These are phyloP conservation scores for Psettodes erumei DNA, from an alignment of 2,113 vertebrate species.

Conservation along the genomic window DNA sequence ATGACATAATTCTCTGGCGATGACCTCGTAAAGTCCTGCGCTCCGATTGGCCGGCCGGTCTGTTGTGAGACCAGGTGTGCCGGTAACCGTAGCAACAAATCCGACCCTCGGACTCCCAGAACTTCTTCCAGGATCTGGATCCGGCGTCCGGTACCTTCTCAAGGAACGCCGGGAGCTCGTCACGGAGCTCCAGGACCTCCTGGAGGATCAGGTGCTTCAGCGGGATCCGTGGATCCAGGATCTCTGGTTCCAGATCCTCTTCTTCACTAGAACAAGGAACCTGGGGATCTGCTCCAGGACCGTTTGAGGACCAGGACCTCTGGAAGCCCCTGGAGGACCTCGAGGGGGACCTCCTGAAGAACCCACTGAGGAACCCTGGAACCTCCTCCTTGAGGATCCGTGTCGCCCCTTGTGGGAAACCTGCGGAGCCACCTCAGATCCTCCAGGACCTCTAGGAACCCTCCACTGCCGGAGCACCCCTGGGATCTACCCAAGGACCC, in stretches of 20 bases:
- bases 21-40: conserved; percentile 23
- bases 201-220: too few species aligned
- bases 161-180: neutral
- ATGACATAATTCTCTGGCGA: neutral
- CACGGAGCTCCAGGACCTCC: rapidly evolving
- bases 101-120: neutral
- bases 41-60: conserved; percentile 40
- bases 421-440: neutral
- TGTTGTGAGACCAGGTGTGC: too few species aligned
- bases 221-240: too few species aligned
- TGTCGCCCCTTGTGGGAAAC: too few species aligned
- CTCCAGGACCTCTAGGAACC: too few species aligned
- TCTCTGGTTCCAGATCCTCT: neutral
- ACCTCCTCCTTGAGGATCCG: neutral
- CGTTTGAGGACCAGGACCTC: too few species aligned
- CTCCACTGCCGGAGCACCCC: too few species aligned
- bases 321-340: too few species aligned
- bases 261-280: neutral
- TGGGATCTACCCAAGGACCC: neutral
- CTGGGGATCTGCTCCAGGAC: neutral
- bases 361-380: neutral
- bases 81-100: conserved; percentile 38
- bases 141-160: neutral
- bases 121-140: too few species aligned
- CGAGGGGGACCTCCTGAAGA: too few species aligned